Base-by-base conservation (phyloP, 2,113 vertebrate species). In the Sturnira hondurensis region DNA sequence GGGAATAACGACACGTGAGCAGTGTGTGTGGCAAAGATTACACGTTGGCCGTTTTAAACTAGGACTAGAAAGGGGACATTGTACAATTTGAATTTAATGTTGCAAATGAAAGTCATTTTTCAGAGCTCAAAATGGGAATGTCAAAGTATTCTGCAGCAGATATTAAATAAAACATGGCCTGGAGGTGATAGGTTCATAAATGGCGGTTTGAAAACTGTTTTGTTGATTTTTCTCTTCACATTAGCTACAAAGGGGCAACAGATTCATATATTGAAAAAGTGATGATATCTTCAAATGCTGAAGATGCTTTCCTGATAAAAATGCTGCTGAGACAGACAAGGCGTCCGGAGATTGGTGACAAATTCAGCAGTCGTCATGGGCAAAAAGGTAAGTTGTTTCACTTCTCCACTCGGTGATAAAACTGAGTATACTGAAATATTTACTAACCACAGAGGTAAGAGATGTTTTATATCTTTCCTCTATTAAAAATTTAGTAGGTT, bases 221-320 rank as follows among this genome's bases (percentile, higher is more conserved):
- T 74, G 22, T 68, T 97, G 65, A 78, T 68, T 68, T 98, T 58
- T 92, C 33, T 96, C 89, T n/a, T 97, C 36, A 73, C 61, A 45
- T 82, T 97, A 99, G 99, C 91, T 99, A 99, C 96, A 99, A 99
- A 98, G 99, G 99, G 58, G 99, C 99, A 0, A 99, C 99, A 0
- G 99, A 99, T 98, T 99, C 99, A 0, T 99, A 99, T 76, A 99
- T 99, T 15, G 99, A 99, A 97, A 99, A 99, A 96, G 99, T 99
- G 91, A 99, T 99, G 99, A 99, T 99, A 97, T 99, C 99, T 3
- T 99, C 99, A 95, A 99, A 99, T 36, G 99, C 99, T 0, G 99
- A 99, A 95, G 99, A 99, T 47, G 99, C 99, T 43, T 99, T 99
- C 98, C 98, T 99, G 95, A 99, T 99, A 97, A 99, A 99, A 98